A percentile compares a stretch with the other conserved stretches of the same genome.
phyloP scores from a whole-genome alignment of 2,888 invertebrate species.

The Digitonthophagus gazella region DNA sequence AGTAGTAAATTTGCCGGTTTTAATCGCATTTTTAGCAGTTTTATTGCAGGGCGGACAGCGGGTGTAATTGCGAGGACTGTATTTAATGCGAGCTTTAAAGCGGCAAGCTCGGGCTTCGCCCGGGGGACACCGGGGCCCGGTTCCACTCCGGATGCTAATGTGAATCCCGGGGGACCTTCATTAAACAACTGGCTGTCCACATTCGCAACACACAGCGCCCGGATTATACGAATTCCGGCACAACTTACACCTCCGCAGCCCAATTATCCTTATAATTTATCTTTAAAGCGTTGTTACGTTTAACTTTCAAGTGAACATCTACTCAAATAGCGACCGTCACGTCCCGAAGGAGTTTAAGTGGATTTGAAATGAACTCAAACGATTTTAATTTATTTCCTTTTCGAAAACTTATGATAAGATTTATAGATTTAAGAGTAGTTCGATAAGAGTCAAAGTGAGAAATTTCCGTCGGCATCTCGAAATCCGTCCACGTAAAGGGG shows the following conservation, averaged over 20 bases:
- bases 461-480: slow-evolving; percentile 2
- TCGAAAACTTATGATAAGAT: slow-evolving; percentile 4
- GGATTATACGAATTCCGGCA: slow-evolving; percentile 38
- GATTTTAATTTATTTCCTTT: slow-evolving; percentile 8
- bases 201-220: slow-evolving; percentile 40
- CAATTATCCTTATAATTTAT: slow-evolving; percentile 38
- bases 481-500: neutral
- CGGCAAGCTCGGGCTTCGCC: slow-evolving; percentile 39
- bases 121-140: slow-evolving; percentile 38
- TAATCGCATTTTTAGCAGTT: slow-evolving; percentile 35
- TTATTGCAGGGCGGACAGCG: slow-evolving; percentile 38
- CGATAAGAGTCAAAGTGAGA: neutral
- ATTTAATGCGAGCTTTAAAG: slow-evolving; percentile 43
- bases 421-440: slow-evolving; percentile 1
- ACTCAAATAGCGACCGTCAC: neutral
- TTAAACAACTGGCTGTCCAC: slow-evolving; percentile 49
- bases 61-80: slow-evolving; percentile 44
- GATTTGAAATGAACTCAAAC: neutral
- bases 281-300: slow-evolving; percentile 23
- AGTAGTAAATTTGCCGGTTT: slow-evolving; percentile 22
- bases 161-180: slow-evolving; percentile 45
- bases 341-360: neutral
- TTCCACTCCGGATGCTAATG: slow-evolving; percentile 25
- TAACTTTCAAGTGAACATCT: slow-evolving; percentile 24
- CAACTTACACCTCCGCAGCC: slow-evolving; percentile 38